A percentile compares a stretch with the other conserved stretches of the same genome.
These are phyloP conservation scores for Achlya flavicornis DNA, from an alignment of 2,888 invertebrate species.

Conservation along the genomic window DNA sequence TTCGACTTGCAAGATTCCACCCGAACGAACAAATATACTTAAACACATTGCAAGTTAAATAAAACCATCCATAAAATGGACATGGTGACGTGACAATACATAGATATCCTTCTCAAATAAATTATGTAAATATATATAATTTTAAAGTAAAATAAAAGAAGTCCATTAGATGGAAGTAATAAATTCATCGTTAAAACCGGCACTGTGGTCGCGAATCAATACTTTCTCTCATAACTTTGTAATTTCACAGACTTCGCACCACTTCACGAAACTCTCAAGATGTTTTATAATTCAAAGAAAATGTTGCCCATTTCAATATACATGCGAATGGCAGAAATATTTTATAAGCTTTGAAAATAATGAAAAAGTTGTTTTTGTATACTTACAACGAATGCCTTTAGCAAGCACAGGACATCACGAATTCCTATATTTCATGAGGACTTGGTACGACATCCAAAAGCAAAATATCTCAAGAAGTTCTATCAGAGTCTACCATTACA, in stretches of 20 bases:
- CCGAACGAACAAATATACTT: too few species aligned
- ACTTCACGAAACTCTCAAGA: slow-evolving; percentile 15
- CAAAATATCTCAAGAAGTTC: neutral
- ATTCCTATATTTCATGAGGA: neutral
- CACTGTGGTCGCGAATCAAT: slow-evolving; percentile 37
- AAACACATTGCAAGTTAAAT: too few species aligned
- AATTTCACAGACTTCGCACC: slow-evolving; percentile 21
- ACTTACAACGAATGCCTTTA: neutral
- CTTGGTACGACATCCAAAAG: neutral
- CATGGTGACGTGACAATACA: too few species aligned
- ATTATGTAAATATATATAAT: neutral
- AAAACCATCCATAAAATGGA: too few species aligned
- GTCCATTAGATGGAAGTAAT: slow-evolving; percentile 4
- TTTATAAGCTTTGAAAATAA: too few species aligned
- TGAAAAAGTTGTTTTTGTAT: too few species aligned
- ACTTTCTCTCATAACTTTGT: slow-evolving; percentile 30
- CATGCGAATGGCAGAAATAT: neutral
- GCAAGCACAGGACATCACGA: neutral
- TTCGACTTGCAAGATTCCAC: too few species aligned
- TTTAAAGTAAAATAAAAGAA: slow-evolving; percentile 5
- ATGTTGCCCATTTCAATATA: neutral
- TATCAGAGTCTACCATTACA: neutral
- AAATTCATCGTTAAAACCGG: slow-evolving; percentile 19
- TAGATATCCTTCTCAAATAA: too few species aligned
- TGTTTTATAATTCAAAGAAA: slow-evolving; percentile 1